phyloP scores from a whole-genome alignment of 2,888 invertebrate species.

The Drosophila fungiperda region DNA sequence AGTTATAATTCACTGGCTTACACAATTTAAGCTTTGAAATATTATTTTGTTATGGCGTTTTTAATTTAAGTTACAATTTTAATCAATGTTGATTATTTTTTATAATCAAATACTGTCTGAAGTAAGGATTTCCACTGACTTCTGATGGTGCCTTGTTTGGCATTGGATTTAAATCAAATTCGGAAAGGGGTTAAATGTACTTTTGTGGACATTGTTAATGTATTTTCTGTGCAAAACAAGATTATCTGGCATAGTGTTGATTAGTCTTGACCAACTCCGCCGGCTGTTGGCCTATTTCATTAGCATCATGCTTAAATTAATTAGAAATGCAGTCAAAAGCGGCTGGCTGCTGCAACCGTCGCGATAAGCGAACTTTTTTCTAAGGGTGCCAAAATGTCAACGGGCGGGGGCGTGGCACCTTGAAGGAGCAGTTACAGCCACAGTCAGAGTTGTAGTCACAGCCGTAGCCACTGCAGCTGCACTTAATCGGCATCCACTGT shows the following conservation, averaged over 20 bases:
- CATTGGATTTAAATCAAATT: background rate
- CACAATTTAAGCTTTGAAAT: conserved; percentile 33
- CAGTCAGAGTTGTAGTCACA: conserved; percentile 39
- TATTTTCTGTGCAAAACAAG: background rate
- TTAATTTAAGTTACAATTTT: conserved; percentile 14
- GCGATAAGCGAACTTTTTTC: conserved; percentile 40
- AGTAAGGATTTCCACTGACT: background rate
- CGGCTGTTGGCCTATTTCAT: conserved; percentile 31
- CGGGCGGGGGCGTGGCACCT: conserved; percentile 21
- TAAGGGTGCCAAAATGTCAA: conserved; percentile 51
- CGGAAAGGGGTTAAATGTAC: background rate
- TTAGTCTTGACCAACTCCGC: conserved; percentile 28
- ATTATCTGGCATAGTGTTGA: background rate
- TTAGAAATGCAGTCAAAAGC: conserved; percentile 42
- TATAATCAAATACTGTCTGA: background rate
- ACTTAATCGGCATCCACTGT: conserved; percentile 68
- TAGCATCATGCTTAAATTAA: conserved; percentile 53
- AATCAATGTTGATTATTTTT: conserved; percentile 17
- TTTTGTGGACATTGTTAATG: background rate
- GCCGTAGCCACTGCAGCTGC: conserved; percentile 4
- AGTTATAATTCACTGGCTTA: conserved; percentile 28
- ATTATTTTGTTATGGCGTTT: conserved; percentile 18
- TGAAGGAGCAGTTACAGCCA: conserved; percentile 11
- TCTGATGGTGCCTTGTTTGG: background rate
- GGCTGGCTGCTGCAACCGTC: conserved; percentile 30